These are phyloP conservation scores for Pollimyrus isidori DNA, from an alignment of 2,113 vertebrate genomes.

Conservation along the genomic window DNA sequence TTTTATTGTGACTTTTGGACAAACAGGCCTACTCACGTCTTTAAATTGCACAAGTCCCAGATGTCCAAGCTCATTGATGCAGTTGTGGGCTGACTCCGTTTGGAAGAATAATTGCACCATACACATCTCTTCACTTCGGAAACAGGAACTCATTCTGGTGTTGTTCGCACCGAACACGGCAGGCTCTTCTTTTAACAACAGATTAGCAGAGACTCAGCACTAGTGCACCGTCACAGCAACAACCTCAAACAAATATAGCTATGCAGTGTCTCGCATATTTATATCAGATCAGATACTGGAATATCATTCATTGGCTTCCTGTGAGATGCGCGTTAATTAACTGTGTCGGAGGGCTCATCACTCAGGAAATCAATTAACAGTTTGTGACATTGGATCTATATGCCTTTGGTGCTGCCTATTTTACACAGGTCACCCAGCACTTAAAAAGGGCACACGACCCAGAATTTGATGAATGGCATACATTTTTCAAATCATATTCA, in stretches of 20 bases:
- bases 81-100: conserved; percentile 41
- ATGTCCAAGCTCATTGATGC: conserved; percentile 40
- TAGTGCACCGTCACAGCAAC: not conserved
- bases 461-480: not conserved
- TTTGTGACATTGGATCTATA: conserved; percentile 29
- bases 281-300: not conserved
- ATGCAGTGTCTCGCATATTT: not conserved
- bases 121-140: conserved; percentile 48
- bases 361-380: conserved; percentile 16
- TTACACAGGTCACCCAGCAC: not conserved
- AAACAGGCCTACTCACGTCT: conserved; percentile 39
- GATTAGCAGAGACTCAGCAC: not conserved
- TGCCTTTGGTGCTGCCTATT: not conserved
- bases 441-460: not conserved
- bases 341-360: conserved; percentile 18
- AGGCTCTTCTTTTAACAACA: not conserved
- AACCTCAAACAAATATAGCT: not conserved
- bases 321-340: conserved; percentile 17
- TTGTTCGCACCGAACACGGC: not conserved
- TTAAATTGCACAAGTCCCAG: conserved; percentile 48
- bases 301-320: not conserved
- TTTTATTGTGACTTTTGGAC: not conserved
- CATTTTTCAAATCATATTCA: not conserved
- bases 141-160: conserved; percentile 33
- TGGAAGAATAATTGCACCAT: conserved; percentile 44